Evolutionary conservation across 2,113 vertebrate species (phyloP).

Genomic region (Caretta caretta): DNA sequence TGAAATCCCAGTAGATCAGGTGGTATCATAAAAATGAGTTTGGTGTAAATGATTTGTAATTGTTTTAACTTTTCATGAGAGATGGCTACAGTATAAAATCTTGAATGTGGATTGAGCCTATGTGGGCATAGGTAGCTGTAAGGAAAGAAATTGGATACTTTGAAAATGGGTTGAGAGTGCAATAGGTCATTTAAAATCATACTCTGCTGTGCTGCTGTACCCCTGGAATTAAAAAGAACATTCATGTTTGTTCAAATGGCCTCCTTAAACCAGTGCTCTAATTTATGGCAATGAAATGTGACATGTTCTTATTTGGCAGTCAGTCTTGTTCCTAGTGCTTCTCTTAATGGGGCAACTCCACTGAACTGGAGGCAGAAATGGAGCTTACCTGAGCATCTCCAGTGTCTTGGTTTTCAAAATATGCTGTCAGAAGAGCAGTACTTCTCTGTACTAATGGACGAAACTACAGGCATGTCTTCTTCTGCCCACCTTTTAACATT

Average conservation of each 20-base stretch:
- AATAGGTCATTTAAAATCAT: not conserved
- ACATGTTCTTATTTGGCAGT: not conserved
- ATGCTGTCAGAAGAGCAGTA: not conserved
- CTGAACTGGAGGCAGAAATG: rapidly evolving
- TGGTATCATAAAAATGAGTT: not conserved
- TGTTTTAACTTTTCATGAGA: not conserved
- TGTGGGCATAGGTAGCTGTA: rapidly evolving
- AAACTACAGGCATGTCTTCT: not conserved
- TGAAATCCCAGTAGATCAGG: no score
- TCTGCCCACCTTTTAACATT: not conserved
- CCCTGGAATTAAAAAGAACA: not conserved
- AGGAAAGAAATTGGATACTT: not conserved
- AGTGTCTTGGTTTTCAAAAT: not conserved
- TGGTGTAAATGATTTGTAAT: not conserved
- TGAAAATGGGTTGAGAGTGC: no score
- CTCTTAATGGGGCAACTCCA: not conserved
- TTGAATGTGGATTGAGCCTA: not conserved
- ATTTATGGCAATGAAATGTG: not conserved
- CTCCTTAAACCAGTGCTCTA: not conserved
- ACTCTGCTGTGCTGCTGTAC: not conserved
- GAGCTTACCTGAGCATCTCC: not conserved
- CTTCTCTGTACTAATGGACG: not conserved
- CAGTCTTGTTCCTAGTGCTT: not conserved
- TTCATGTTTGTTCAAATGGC: not conserved
- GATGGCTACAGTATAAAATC: rapidly evolving